A percentile compares a stretch with the other conserved stretches of the same genome.
Conservation (phyloP, 2,888 invertebrate genomes). For the Ellobium chinense region DNA sequence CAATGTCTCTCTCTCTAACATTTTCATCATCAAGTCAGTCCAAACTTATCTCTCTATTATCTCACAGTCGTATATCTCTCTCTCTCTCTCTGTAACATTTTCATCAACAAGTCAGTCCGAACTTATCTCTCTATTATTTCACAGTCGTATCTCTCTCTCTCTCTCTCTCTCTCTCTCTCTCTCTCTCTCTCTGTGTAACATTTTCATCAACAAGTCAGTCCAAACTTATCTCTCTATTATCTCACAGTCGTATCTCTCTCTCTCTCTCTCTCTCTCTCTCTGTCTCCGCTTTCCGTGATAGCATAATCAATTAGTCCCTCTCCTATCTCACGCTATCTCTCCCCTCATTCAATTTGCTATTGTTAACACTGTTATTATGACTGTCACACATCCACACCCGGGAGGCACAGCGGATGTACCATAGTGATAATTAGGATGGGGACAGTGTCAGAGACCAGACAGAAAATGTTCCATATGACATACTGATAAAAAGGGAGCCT, state of each 20-base stretch:
- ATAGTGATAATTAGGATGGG: no score
- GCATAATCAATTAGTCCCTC: background rate
- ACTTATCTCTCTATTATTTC: background rate
- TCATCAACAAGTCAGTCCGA: background rate
- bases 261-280: background rate
- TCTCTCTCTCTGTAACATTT: background rate
- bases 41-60: background rate
- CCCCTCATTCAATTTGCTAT: background rate
- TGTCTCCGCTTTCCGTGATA: background rate
- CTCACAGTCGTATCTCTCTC: no score
- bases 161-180: background rate
- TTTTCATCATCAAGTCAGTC: background rate
- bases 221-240: no score
- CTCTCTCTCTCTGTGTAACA: background rate
- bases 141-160: background rate
- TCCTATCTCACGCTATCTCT: no score
- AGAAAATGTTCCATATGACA: no score
- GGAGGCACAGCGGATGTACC: no score
- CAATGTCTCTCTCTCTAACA: background rate
- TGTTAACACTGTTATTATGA: background rate
- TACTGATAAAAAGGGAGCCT: no score
- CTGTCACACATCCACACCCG: no score
- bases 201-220: background rate
- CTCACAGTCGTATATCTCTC: background rate
- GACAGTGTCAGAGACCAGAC: no score